Percentiles rank a stretch among this genome's conserved stretches.
Evolutionary conservation across 2,888 invertebrate genomes (phyloP).

Genomic region (Hirtodrosophila duncani): DNA sequence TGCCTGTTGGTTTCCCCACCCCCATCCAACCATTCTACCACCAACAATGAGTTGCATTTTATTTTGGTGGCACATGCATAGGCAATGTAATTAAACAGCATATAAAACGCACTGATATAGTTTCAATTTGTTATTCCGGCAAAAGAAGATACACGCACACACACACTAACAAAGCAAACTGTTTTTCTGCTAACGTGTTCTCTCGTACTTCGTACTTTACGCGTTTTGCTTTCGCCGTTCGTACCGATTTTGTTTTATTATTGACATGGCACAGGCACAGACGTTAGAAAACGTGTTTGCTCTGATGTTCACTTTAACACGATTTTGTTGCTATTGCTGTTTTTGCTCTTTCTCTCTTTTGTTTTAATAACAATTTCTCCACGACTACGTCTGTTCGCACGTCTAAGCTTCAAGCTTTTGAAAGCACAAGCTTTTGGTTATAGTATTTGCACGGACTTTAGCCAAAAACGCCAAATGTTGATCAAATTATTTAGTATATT

Average conservation of each 20-base stretch:
- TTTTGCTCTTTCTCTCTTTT: constrained; percentile 24
- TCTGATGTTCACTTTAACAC: too few species aligned
- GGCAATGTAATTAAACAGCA: constrained; percentile 14
- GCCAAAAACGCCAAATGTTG: too few species aligned
- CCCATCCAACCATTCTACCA: constrained; percentile 33
- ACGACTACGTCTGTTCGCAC: constrained; percentile 51
- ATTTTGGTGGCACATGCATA: constrained; percentile 32
- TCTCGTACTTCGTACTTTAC: constrained; percentile 42
- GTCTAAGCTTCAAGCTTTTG: neutral
- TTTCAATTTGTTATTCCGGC: constrained; percentile 28
- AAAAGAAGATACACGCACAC: constrained; percentile 16
- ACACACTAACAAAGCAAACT: constrained; percentile 1
- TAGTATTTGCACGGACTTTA: too few species aligned
- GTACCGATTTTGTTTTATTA: constrained; percentile 27
- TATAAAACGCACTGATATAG: constrained; percentile 1
- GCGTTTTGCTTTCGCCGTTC: constrained; percentile 42
- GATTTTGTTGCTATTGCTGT: too few species aligned
- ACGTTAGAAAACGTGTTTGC: constrained; percentile 29
- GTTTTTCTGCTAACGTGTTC: too few species aligned
- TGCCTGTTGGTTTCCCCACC: constrained; percentile 56
- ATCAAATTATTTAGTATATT: too few species aligned
- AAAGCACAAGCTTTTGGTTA: too few species aligned
- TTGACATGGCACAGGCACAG: constrained; percentile 31
- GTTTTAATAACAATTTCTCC: constrained; percentile 45
- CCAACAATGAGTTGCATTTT: constrained; percentile 59